Evolutionary conservation across 2,113 vertebrate genomes (phyloP).

Genomic region (Phalacrocorax brasilianus): DNA sequence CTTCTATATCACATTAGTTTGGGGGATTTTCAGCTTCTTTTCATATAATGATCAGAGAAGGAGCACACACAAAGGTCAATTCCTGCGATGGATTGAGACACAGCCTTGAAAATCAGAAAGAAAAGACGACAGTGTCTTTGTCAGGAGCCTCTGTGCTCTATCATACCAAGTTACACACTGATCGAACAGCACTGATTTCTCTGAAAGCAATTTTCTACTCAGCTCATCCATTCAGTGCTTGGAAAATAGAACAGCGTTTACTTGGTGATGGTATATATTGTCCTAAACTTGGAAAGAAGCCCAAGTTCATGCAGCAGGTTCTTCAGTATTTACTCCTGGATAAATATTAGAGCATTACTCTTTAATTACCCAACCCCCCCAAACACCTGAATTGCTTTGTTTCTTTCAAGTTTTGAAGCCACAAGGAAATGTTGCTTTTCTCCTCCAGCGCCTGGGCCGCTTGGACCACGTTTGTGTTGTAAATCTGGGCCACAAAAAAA

Average conservation of each 20-base stretch:
- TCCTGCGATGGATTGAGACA: background rate
- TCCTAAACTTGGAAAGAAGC: background rate
- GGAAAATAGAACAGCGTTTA: background rate
- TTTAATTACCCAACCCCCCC: background rate
- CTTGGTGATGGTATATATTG: background rate
- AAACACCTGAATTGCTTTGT: background rate
- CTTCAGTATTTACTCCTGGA: background rate
- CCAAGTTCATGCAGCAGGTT: background rate
- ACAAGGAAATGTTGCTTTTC: background rate
- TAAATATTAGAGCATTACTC: background rate
- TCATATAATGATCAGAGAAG: background rate
- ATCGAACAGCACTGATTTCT: background rate
- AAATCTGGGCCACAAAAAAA: background rate
- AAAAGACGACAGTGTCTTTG: background rate
- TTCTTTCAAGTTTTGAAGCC: background rate
- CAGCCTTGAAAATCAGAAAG: conserved; percentile 10
- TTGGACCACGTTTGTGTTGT: background rate
- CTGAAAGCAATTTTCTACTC: background rate
- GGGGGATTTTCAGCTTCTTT: background rate
- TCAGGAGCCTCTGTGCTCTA: background rate
- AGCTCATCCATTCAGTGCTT: background rate
- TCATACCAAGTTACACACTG: background rate
- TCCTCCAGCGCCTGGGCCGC: background rate
- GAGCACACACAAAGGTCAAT: background rate
- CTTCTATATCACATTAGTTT: background rate